phyloP scores from a whole-genome alignment of 2,888 invertebrate genomes.

The Sceliomorpha sp. region DNA sequence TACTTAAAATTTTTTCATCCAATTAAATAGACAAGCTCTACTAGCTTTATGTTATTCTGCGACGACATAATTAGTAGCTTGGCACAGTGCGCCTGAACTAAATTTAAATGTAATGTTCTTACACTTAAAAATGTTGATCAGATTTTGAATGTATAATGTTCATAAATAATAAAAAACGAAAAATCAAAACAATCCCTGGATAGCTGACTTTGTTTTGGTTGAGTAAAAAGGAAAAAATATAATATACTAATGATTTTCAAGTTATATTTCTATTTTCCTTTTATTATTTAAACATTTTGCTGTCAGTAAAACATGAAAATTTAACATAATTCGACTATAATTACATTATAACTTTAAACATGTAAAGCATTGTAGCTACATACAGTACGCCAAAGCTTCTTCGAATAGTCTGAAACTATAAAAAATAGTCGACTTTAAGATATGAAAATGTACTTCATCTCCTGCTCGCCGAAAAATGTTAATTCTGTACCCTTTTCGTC shows the following conservation, averaged over 20 bases:
- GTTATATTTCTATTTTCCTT: not conserved
- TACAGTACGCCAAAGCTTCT: conserved; percentile 10
- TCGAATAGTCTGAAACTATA: conserved; percentile 16
- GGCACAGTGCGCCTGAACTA: too few species aligned
- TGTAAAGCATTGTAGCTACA: conserved; percentile 21
- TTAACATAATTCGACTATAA: conserved; percentile 11
- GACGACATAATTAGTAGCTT: too few species aligned
- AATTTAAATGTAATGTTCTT: too few species aligned
- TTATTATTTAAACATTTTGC: conserved; percentile 10
- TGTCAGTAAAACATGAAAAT: conserved; percentile 13
- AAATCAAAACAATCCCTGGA: too few species aligned
- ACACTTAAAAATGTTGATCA: too few species aligned
- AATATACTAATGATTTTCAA: not conserved
- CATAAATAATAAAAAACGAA: too few species aligned
- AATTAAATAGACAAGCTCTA: too few species aligned
- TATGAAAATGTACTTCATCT: conserved; percentile 17
- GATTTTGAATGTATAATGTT: too few species aligned
- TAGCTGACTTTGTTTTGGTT: too few species aligned
- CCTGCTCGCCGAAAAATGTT: conserved; percentile 14
- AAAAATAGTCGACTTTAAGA: conserved; percentile 24
- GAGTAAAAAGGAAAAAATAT: not conserved
- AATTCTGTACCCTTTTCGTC: conserved; percentile 6
- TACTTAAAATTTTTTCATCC: too few species aligned
- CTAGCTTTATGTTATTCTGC: too few species aligned
- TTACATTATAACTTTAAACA: conserved; percentile 10